These are phyloP conservation scores for Diprion similis DNA, from an alignment of 1,140 invertebrate genomes.

Conservation along the genomic window DNA sequence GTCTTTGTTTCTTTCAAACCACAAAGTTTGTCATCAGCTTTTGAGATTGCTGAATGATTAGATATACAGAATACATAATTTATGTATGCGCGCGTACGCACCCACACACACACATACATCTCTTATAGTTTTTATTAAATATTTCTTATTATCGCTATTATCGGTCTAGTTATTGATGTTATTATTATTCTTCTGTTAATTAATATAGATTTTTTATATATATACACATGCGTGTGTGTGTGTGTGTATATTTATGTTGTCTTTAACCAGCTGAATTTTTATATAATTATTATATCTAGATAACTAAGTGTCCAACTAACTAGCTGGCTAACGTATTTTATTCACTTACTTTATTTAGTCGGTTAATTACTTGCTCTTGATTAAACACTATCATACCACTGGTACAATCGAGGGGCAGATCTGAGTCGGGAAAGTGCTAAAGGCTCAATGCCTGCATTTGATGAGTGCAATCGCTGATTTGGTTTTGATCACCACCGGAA, in stretches of 20 bases:
- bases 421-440: slow-evolving; percentile 31
- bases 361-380: not conserved
- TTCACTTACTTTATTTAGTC: not conserved
- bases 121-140: too few relatives aligned
- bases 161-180: not conserved
- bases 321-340: too few relatives aligned
- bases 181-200: not conserved
- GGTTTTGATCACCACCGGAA: slow-evolving; percentile 39
- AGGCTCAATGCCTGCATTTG: slow-evolving; percentile 55
- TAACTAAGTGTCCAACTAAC: too few relatives aligned
- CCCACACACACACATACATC: too few relatives aligned
- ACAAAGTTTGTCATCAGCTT: not conserved
- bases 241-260: not conserved
- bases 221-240: not conserved
- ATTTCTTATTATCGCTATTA: not conserved
- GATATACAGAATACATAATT: not conserved
- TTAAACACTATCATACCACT: not conserved
- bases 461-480: slow-evolving; percentile 55
- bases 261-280: not conserved
- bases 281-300: not conserved
- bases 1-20: not conserved
- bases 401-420: not conserved
- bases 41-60: not conserved
- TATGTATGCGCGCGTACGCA: not conserved
- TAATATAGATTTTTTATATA: not conserved